Conservation (phyloP, 2,113 vertebrate species). For the Bufo bufo region DNA sequence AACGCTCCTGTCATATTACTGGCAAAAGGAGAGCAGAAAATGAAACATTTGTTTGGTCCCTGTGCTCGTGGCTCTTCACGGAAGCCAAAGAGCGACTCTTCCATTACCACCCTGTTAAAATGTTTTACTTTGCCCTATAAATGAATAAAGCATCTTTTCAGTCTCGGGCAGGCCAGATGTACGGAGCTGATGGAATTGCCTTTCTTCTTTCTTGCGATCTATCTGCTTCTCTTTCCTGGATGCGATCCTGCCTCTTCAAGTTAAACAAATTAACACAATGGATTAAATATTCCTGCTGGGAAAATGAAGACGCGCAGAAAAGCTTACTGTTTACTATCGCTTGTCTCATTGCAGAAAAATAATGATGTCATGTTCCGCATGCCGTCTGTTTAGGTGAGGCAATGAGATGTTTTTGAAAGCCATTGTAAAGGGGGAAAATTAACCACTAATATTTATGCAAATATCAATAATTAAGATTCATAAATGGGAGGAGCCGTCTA, state of each 20-base stretch:
- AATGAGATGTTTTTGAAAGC: neutral
- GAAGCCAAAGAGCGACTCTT: conserved; percentile 68
- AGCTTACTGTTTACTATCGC: conserved; percentile 16
- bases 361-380: conserved; percentile 12
- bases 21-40: conserved; percentile 63
- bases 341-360: conserved; percentile 4
- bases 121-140: conserved; percentile 62
- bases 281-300: conserved; percentile 35
- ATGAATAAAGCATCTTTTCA: conserved; percentile 58
- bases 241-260: conserved; percentile 51
- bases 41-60: conserved; percentile 68
- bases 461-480: too few species aligned
- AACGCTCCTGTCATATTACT: conserved; percentile 73
- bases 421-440: too few species aligned
- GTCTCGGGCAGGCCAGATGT: conserved; percentile 59
- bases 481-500: too few species aligned
- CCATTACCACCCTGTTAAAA: conserved; percentile 65
- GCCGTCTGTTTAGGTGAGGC: neutral
- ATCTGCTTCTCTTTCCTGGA: conserved; percentile 45
- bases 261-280: conserved; percentile 31
- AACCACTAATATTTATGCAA: too few species aligned
- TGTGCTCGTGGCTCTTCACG: conserved; percentile 63
- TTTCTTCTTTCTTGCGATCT: conserved; percentile 54
- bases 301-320: conserved; percentile 22
- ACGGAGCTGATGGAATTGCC: conserved; percentile 45